Conservation (phyloP, 2,113 vertebrate genomes). For the Paraplagusia blochii region DNA sequence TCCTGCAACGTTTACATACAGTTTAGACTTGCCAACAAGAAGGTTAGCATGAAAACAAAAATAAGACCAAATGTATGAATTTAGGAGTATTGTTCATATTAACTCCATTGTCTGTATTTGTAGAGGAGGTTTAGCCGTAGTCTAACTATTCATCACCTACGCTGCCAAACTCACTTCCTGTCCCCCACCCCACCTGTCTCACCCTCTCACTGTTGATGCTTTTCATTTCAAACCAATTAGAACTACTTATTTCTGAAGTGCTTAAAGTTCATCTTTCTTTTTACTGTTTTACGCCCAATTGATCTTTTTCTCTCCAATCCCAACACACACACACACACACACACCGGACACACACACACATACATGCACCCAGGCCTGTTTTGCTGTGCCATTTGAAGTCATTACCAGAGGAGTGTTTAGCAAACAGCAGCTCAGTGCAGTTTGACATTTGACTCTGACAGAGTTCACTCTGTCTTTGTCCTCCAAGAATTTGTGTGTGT, state of each 20-base stretch:
- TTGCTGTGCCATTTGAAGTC: slow-evolving; percentile 52
- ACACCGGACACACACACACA: slow-evolving; percentile 4
- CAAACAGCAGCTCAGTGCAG: slow-evolving; percentile 65
- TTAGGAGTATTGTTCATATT: no score
- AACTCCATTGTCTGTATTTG: no score
- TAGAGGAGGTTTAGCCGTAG: not conserved
- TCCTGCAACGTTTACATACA: no score
- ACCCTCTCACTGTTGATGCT: slow-evolving; percentile 24
- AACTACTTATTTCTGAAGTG: slow-evolving; percentile 52
- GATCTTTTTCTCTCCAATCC: slow-evolving; percentile 2
- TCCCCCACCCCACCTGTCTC: not conserved
- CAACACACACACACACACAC: slow-evolving; percentile 10
- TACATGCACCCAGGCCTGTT: slow-evolving; percentile 30
- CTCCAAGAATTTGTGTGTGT: slow-evolving; percentile 39
- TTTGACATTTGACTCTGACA: slow-evolving; percentile 67
- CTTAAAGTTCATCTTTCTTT: slow-evolving; percentile 39
- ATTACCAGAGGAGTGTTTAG: slow-evolving; percentile 65
- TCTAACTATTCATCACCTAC: not conserved
- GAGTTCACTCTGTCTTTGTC: slow-evolving; percentile 43
- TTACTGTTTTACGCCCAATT: slow-evolving; percentile 35
- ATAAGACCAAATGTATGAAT: no score
- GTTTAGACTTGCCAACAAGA: no score
- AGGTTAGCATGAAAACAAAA: no score
- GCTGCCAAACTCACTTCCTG: not conserved
- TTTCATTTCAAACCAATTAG: slow-evolving; percentile 52